phyloP scores from a whole-genome alignment of 2,888 invertebrate species.

The Coleophora flavipennella region DNA sequence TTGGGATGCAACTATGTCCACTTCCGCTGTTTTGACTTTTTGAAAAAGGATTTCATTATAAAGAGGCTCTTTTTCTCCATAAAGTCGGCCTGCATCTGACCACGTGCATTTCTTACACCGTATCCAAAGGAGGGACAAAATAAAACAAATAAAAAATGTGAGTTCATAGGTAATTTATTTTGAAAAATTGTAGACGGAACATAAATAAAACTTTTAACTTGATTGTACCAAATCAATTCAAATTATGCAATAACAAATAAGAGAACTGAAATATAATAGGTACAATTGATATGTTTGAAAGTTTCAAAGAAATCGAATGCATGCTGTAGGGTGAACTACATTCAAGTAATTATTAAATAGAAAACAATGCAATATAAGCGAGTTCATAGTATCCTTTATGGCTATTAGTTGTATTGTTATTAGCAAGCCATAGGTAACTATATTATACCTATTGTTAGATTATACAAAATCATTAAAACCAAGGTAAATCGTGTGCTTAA shows the following conservation, averaged over 20 bases:
- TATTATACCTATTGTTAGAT: constrained; percentile 57
- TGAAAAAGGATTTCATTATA: no score
- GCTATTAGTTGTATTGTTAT: constrained; percentile 70
- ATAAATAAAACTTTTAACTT: constrained; percentile 34
- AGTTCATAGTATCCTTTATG: constrained; percentile 58
- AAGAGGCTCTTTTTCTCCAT: no score
- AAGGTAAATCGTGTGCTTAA: constrained; percentile 47
- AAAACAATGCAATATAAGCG: constrained; percentile 68
- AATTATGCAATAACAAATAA: constrained; percentile 16
- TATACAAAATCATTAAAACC: constrained; percentile 57
- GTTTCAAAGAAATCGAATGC: background rate
- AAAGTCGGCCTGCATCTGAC: no score
- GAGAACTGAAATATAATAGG: background rate
- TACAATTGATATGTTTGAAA: constrained; percentile 22
- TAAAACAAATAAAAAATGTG: constrained; percentile 19
- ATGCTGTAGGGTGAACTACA: constrained; percentile 8
- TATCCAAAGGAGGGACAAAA: no score
- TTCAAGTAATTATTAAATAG: constrained; percentile 35
- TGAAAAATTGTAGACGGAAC: constrained; percentile 41
- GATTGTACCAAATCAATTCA: constrained; percentile 28
- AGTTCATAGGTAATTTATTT: constrained; percentile 65
- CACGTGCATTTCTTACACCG: no score
- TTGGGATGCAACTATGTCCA: no score
- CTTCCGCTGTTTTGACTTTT: no score
- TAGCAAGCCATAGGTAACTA: constrained; percentile 67